Percentiles rank a stretch among this genome's conserved stretches.
These are phyloP conservation scores for Atherinosoma microstoma DNA, from an alignment of 2,797 vertebrate genomes.

Conservation along the genomic window DNA sequence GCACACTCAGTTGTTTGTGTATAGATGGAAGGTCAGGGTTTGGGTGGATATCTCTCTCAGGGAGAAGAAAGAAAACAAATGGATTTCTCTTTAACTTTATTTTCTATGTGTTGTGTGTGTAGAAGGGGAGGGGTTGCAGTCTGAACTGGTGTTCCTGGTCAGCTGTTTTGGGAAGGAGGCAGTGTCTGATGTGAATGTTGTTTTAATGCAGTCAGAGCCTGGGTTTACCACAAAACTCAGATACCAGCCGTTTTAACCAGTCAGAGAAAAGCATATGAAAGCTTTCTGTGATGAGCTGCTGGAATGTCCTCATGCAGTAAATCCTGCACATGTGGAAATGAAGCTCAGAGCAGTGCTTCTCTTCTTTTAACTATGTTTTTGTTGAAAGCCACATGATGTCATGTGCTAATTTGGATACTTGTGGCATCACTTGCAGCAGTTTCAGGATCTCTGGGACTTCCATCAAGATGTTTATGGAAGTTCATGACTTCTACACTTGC, in stretches of 20 bases:
- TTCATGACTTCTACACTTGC: not conserved
- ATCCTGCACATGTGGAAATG: conserved; percentile 50
- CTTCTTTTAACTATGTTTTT: conserved; percentile 21
- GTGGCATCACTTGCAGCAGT: conserved; percentile 53
- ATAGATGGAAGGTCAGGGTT: conserved; percentile 15
- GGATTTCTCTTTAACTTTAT: conserved; percentile 7
- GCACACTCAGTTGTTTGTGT: not conserved
- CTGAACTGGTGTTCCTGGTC: conserved; percentile 30
- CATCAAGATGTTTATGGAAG: conserved; percentile 35
- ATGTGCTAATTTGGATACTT: conserved; percentile 63
- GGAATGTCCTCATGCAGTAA: conserved; percentile 40
- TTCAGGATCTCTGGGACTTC: conserved; percentile 62
- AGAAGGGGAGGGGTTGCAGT: conserved; percentile 32
- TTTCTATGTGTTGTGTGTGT: conserved; percentile 29
- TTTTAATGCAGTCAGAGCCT: conserved; percentile 2
- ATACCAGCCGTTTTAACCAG: conserved; percentile 32
- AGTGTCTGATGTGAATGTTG: conserved; percentile 37
- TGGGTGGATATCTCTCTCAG: conserved; percentile 18
- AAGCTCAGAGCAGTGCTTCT: conserved; percentile 18
- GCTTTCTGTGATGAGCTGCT: not conserved
- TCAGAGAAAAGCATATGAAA: conserved; percentile 49
- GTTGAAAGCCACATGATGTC: conserved; percentile 58
- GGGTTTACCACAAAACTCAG: conserved; percentile 19
- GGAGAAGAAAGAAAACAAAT: conserved; percentile 6
- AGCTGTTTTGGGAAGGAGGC: conserved; percentile 56